Conservation (phyloP, 1,140 invertebrate genomes). For the Magallana gigas region DNA sequence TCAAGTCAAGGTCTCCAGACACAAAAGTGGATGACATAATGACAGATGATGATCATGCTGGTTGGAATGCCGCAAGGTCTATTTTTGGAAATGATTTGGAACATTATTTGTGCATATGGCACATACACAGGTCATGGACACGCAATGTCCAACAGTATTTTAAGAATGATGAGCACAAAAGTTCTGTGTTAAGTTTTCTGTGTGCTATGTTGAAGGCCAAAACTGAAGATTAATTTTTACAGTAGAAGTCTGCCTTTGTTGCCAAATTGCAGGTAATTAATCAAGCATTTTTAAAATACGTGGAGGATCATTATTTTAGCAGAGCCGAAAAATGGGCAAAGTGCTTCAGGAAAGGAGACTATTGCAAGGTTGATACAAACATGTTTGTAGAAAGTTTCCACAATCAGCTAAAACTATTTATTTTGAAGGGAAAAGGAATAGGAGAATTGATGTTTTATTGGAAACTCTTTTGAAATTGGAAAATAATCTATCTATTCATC, state of each 20-base stretch:
- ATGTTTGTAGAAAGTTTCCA: conserved; percentile 53
- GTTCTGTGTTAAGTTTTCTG: conserved; percentile 15
- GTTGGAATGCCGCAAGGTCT: conserved; percentile 39
- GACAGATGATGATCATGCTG: conserved; percentile 46
- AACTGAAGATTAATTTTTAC: conserved; percentile 6
- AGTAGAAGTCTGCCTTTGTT: conserved; percentile 14
- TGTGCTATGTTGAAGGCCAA: conserved; percentile 44
- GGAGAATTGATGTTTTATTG: conserved; percentile 41
- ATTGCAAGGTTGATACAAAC: conserved; percentile 39
- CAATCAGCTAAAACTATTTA: conserved; percentile 45
- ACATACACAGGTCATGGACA: conserved; percentile 41
- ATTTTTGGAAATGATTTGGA: conserved; percentile 25
- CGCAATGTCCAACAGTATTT: conserved; percentile 25
- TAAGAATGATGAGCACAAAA: conserved; percentile 35
- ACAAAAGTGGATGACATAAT: conserved; percentile 32
- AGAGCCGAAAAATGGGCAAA: conserved; percentile 45
- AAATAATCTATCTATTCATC: too few species aligned
- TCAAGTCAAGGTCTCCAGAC: conserved; percentile 37
- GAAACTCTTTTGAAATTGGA: conserved; percentile 26
- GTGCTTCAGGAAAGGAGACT: conserved; percentile 2
- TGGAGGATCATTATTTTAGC: conserved; percentile 28
- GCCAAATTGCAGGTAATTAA: neutral
- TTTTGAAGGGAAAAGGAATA: conserved; percentile 35
- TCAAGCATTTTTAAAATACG: conserved; percentile 37
- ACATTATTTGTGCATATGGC: conserved; percentile 46